Conservation (phyloP, 2,797 vertebrate species). For the Macropodus opercularis region DNA sequence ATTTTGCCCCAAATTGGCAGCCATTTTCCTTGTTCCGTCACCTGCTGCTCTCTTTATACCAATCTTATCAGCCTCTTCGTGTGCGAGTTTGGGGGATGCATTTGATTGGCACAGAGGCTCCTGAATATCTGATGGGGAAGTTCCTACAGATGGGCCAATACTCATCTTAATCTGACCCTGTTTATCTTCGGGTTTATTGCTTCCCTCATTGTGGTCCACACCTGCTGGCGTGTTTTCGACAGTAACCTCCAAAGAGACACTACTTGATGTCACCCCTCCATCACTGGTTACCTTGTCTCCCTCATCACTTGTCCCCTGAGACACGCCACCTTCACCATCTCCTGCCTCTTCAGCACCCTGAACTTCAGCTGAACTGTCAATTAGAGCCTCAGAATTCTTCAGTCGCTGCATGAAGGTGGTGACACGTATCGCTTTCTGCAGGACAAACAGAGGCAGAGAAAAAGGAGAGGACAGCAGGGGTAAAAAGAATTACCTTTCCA, state of each 20-base stretch:
- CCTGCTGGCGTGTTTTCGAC: slow-evolving; percentile 73
- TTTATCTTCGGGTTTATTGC: slow-evolving; percentile 41
- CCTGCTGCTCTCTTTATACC: slow-evolving; percentile 50
- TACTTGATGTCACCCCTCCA: slow-evolving; percentile 74
- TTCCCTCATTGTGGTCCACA: slow-evolving; percentile 58
- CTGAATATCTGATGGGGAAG: slow-evolving; percentile 63
- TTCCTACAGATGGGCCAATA: slow-evolving; percentile 59
- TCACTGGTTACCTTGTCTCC: slow-evolving; percentile 69
- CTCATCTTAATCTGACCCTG: slow-evolving; percentile 46
- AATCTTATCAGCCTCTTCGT: slow-evolving; percentile 51
- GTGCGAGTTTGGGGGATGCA: slow-evolving; percentile 46
- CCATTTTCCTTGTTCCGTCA: slow-evolving; percentile 66
- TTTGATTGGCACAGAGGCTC: slow-evolving; percentile 55
- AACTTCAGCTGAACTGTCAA: slow-evolving; percentile 68
- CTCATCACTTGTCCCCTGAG: slow-evolving; percentile 70
- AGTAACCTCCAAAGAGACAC: slow-evolving; percentile 80
- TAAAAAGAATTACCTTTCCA: slow-evolving; percentile 21
- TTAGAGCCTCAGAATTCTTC: slow-evolving; percentile 80
- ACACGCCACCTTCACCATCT: slow-evolving; percentile 59
- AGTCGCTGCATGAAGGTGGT: slow-evolving; percentile 91
- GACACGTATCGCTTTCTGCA: slow-evolving; percentile 89
- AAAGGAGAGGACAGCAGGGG: slow-evolving; percentile 17
- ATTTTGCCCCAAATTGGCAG: slow-evolving; percentile 69
- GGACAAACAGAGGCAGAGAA: slow-evolving; percentile 50
- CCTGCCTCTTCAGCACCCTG: slow-evolving; percentile 54